Percentiles rank a stretch among this genome's conserved stretches.
Conservation (phyloP, 2,797 vertebrate species). For the Platalea minor region DNA sequence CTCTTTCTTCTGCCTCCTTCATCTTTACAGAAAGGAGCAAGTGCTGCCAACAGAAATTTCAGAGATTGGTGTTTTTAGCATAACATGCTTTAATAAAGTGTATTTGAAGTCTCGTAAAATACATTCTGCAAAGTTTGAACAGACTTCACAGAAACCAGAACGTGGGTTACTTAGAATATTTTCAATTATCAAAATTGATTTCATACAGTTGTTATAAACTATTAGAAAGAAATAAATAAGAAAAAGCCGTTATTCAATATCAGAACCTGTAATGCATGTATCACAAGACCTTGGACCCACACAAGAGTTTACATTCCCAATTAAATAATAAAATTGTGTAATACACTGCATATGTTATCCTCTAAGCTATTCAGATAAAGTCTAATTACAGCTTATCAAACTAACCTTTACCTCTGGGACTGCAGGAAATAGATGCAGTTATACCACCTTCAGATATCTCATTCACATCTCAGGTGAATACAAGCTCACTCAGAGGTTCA, state of each 20-base stretch:
- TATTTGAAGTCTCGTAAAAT: not conserved
- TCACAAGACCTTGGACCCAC: not conserved
- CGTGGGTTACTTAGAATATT: not conserved
- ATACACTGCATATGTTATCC: not conserved
- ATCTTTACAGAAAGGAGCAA: not conserved
- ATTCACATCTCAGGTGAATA: not conserved
- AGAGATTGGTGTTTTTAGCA: not conserved
- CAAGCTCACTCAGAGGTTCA: not conserved
- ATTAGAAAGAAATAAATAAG: not conserved
- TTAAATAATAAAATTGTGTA: constrained; percentile 39
- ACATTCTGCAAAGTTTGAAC: not conserved
- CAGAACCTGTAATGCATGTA: not conserved
- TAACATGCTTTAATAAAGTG: not conserved
- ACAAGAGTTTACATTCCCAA: not conserved
- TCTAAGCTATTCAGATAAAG: not conserved
- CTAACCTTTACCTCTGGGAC: constrained; percentile 7
- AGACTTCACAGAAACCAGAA: not conserved
- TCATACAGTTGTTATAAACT: not conserved
- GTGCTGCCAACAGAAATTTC: not conserved
- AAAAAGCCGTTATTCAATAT: not conserved
- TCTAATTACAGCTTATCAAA: not conserved
- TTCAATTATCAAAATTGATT: not conserved
- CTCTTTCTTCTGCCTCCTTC: not conserved
- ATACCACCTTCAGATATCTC: not conserved
- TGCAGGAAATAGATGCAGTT: not conserved